phyloP scores from a whole-genome alignment of 2,888 invertebrate species.

The Clusia tigrina region DNA sequence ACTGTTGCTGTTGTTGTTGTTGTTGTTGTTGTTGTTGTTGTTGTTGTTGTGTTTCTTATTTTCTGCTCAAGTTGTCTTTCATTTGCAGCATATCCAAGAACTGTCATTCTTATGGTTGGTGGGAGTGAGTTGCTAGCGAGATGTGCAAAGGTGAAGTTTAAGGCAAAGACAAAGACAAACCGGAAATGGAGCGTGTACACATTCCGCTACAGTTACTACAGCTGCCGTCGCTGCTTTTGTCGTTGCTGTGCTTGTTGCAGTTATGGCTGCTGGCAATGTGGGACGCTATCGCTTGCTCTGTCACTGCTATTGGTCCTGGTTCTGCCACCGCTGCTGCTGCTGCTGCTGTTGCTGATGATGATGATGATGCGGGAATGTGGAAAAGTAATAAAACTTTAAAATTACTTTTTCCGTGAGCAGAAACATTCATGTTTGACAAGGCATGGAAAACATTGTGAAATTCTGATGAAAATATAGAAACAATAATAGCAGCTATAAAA shows the following conservation, averaged over 20 bases:
- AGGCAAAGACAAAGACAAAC: slow-evolving; percentile 13
- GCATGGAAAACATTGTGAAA: slow-evolving; percentile 19
- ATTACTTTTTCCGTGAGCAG: slow-evolving; percentile 37
- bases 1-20: neutral
- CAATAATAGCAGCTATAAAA: neutral
- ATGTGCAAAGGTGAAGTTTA: slow-evolving; percentile 11
- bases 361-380: slow-evolving; percentile 21
- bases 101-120: slow-evolving; percentile 9
- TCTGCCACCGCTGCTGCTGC: neutral
- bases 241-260: neutral
- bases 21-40: neutral
- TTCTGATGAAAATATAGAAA: slow-evolving; percentile 17
- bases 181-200: slow-evolving; percentile 12
- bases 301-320: neutral
- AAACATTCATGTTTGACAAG: slow-evolving; percentile 35
- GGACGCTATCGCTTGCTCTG: no score
- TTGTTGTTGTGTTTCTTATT: neutral
- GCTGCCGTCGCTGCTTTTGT: neutral
- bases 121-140: neutral
- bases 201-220: neutral
- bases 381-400: slow-evolving; percentile 46
- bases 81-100: neutral
- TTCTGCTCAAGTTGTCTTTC: slow-evolving; percentile 1
- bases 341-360: neutral
- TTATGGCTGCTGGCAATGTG: no score